A percentile compares a stretch with the other conserved stretches of the same genome.
phyloP scores from a whole-genome alignment of 2,888 invertebrate species.

The Carterocephalus palaemon region DNA sequence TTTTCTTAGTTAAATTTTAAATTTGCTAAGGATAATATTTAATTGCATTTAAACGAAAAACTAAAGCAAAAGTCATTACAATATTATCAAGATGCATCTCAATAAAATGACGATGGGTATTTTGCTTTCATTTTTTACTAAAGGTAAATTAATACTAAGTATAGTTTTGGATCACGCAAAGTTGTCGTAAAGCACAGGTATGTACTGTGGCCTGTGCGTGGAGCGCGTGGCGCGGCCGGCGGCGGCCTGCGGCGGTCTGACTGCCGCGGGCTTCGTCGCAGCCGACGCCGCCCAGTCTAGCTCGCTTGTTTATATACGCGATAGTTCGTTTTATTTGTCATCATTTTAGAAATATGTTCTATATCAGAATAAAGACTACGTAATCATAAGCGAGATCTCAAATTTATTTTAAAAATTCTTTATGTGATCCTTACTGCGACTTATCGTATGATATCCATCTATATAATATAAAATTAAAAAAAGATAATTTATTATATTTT shows the following conservation, averaged over 20 bases:
- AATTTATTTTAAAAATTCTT: constrained; percentile 76
- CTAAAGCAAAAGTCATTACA: too few relatives aligned
- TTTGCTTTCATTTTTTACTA: too few relatives aligned
- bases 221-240: constrained; percentile 32
- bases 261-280: constrained; percentile 27
- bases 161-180: neutral
- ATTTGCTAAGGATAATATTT: too few relatives aligned
- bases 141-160: too few relatives aligned
- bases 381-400: constrained; percentile 79
- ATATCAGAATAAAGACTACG: constrained; percentile 77
- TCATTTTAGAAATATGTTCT: constrained; percentile 74
- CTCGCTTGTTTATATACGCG: constrained; percentile 71
- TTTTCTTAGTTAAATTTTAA: too few relatives aligned
- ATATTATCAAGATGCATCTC: constrained; percentile 22
- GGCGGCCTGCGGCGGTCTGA: constrained; percentile 30
- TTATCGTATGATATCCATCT: constrained; percentile 59
- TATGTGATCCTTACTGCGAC: constrained; percentile 75
- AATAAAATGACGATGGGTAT: too few relatives aligned
- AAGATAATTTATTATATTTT: constrained; percentile 79
- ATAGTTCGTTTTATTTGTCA: constrained; percentile 68
- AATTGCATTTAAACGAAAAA: neutral
- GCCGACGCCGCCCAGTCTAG: constrained; percentile 40
- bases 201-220: constrained; percentile 49
- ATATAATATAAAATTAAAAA: constrained; percentile 63
- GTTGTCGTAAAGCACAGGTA: constrained; percentile 2